phyloP scores from a whole-genome alignment of 2,113 vertebrate species.

The Progne subis region DNA sequence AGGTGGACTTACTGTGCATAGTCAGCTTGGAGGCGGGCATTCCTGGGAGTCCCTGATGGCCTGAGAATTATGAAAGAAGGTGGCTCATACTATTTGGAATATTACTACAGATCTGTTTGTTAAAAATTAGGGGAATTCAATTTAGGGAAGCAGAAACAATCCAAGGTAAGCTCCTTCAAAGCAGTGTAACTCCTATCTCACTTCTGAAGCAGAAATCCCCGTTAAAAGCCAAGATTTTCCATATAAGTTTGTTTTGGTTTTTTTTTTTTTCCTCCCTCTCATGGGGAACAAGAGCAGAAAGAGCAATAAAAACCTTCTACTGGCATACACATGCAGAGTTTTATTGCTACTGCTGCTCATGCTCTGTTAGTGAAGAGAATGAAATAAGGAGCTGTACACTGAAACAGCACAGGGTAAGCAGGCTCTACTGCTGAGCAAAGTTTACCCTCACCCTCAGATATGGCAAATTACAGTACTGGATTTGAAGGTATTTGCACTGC shows the following conservation, averaged over 20 bases:
- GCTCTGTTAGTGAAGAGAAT: neutral
- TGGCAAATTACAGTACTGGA: neutral
- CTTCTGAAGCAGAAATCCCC: neutral
- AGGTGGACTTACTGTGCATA: neutral
- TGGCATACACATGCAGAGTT: neutral
- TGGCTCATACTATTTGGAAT: neutral
- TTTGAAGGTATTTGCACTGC: slow-evolving; percentile 2
- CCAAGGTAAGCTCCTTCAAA: neutral
- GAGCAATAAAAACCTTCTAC: neutral
- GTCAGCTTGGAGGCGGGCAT: neutral
- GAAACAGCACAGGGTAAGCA: neutral
- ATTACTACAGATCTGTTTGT: neutral
- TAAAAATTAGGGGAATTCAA: neutral
- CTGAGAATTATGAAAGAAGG: neutral
- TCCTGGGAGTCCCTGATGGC: neutral
- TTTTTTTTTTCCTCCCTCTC: neutral
- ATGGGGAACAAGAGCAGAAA: neutral
- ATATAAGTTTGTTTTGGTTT: rapidly evolving
- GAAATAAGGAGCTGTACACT: neutral
- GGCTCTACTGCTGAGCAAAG: neutral
- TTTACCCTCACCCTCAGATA: slow-evolving; percentile 16
- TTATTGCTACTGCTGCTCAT: neutral
- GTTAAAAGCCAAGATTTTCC: neutral
- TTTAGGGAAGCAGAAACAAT: neutral
- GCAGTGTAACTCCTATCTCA: rapidly evolving